phyloP scores from a whole-genome alignment of 2,888 invertebrate species.

The Catocala nupta region DNA sequence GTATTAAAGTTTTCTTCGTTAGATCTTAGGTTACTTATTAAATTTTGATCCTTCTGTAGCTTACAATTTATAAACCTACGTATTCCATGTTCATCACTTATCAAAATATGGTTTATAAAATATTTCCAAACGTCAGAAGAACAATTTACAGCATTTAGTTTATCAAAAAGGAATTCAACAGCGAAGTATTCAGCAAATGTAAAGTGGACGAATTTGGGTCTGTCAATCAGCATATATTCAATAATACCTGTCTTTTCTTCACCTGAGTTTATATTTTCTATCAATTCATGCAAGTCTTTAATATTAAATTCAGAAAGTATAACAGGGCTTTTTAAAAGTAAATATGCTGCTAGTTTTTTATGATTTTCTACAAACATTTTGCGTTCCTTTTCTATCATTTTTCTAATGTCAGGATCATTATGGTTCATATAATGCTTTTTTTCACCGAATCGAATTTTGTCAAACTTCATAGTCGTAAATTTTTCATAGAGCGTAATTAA shows the following conservation, averaged over 20 bases:
- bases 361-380: conserved; percentile 21
- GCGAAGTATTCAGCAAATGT: conserved; percentile 46
- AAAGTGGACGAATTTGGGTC: conserved; percentile 37
- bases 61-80: conserved; percentile 27
- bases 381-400: conserved; percentile 17
- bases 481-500: conserved; percentile 27
- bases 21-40: background rate
- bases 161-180: conserved; percentile 32
- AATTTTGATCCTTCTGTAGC: conserved; percentile 2
- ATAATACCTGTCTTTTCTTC: conserved; percentile 41
- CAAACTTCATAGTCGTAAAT: conserved; percentile 34
- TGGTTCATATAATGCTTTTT: conserved; percentile 22
- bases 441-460: conserved; percentile 33
- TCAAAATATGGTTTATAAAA: conserved; percentile 20
- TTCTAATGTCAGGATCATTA: conserved; percentile 30
- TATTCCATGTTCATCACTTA: conserved; percentile 10
- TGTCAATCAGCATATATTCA: conserved; percentile 14
- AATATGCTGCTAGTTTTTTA: conserved; percentile 29
- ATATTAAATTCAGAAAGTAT: conserved; percentile 19
- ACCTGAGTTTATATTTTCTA: conserved; percentile 9
- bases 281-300: conserved; percentile 11
- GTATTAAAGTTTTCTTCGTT: background rate
- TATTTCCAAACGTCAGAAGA: conserved; percentile 17
- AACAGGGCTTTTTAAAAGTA: conserved; percentile 12
- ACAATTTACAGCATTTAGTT: conserved; percentile 13